A percentile compares a stretch with the other conserved stretches of the same genome.
These are phyloP conservation scores for Lasioglossum pauxillum DNA, from an alignment of 2,888 invertebrate species.

Conservation along the genomic window DNA sequence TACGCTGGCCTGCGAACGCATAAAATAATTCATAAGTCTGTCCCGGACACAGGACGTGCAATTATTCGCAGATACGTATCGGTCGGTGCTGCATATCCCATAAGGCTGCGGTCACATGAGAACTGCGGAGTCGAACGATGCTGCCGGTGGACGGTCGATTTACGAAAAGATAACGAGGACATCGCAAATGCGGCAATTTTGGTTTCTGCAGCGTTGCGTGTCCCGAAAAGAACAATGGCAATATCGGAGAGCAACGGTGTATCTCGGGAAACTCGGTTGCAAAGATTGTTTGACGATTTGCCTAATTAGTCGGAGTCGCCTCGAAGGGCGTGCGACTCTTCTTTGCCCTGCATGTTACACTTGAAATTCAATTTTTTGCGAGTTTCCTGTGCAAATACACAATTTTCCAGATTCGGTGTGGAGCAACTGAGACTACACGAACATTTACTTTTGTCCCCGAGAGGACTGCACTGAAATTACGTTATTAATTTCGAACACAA, in stretches of 20 bases:
- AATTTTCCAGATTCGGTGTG: not conserved
- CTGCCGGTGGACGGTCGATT: not conserved
- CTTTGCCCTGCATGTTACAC: not conserved
- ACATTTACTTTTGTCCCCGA: not conserved
- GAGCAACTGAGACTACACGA: not conserved
- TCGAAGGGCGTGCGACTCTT: not conserved
- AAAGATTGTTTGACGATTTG: not conserved
- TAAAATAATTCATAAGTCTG: slow-evolving; percentile 35
- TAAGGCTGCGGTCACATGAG: not conserved
- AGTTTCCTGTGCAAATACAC: not conserved
- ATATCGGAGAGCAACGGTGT: not conserved
- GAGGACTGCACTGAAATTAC: not conserved
- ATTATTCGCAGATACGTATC: slow-evolving; percentile 39
- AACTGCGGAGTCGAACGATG: not conserved
- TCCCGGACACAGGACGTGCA: slow-evolving; percentile 11
- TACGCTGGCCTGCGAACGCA: not conserved
- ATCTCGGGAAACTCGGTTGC: not conserved
- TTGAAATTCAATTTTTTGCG: not conserved
- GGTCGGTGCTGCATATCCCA: not conserved
- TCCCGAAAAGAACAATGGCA: not conserved
- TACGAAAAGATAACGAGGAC: not conserved
- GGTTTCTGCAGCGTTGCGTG: not conserved
- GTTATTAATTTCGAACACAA: not conserved
- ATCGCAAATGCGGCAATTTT: not conserved
- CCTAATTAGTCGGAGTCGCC: not conserved